Evolutionary conservation across 2,113 vertebrate genomes (phyloP), one percentile per base, ranked within the genome.

Genomic region (Tragelaphus strepsiceros): DNA sequence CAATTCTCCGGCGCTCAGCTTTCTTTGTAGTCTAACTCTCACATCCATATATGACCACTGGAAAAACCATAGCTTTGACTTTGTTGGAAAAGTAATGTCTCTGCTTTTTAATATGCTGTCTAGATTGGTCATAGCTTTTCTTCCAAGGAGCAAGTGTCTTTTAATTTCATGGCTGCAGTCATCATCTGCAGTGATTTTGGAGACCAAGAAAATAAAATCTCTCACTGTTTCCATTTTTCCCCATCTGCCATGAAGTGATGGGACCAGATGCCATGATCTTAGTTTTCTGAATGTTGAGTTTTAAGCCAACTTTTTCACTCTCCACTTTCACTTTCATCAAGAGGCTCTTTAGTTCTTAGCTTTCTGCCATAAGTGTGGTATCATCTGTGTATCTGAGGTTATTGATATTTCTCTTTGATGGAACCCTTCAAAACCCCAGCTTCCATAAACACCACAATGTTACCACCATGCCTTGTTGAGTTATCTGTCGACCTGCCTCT

Each of bases 1-100:
- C n/a, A 71, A 6, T 71, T 35, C 9, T 71, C 35, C 0, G 2
- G n/a, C 2, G 0, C n/a, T 71, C 64, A 22, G 9, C 19, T 71
- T 71, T 71, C n/a, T 35, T 35, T 21, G 21, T 35, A 71, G 64
- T 35, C n/a, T 17, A 71, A 35, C 9, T 71, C 17, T 35, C 64
- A n/a, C 64, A 67, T 19, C 62, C 32, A 67, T n/a, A n/a, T 17
- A n/a, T 67, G 32, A n/a, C 32, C 5, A 67, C 62, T 67, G 32
- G 32, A 67, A 67, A 67, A 67, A 9, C 32, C 32, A 67, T 21
- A 67, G 64, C 64, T 71, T 71, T 71, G 64, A 71, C 64, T 71
- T 67, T 71, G 64, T 71, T 35, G n/a, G n/a, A n/a, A 71, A 71
- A 71, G 64, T 11, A 71, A 71, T 71, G 64, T 71, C n/a, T 21